phyloP scores from a whole-genome alignment of 2,113 vertebrate genomes.

The Poicephalus gulielmi region DNA sequence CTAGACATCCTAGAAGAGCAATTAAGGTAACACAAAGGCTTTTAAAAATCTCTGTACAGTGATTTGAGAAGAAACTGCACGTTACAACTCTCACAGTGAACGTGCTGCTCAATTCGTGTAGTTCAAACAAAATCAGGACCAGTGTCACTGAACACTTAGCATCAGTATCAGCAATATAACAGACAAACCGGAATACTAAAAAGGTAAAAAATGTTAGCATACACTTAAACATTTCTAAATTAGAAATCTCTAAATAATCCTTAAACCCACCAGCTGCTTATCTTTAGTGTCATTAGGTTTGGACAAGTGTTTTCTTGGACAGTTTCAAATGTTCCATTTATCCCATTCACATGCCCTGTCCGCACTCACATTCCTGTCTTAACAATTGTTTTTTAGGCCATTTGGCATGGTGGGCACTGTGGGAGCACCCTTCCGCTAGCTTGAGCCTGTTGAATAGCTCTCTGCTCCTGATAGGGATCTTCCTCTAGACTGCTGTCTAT shows the following conservation, averaged over 20 bases:
- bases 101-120: accelerated
- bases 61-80: not conserved
- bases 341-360: accelerated
- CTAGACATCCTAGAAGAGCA: constrained; percentile 73
- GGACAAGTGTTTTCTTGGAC: not conserved
- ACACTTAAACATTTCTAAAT: not conserved
- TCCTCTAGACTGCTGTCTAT: not conserved
- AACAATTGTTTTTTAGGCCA: not conserved
- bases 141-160: not conserved
- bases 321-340: not conserved
- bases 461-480: not conserved
- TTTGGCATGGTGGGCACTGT: not conserved
- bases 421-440: not conserved
- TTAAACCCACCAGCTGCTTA: not conserved
- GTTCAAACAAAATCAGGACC: not conserved
- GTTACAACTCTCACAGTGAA: not conserved
- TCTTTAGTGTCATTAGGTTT: not conserved
- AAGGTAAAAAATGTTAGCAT: not conserved
- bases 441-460: not conserved
- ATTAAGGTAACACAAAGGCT: constrained; percentile 74
- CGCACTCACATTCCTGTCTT: not conserved
- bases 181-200: not conserved
- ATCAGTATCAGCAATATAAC: not conserved
- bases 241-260: not conserved
- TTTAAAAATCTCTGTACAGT: not conserved